Base-by-base conservation (phyloP, 2,113 vertebrate genomes). In the Cyprinodon tularosa region DNA sequence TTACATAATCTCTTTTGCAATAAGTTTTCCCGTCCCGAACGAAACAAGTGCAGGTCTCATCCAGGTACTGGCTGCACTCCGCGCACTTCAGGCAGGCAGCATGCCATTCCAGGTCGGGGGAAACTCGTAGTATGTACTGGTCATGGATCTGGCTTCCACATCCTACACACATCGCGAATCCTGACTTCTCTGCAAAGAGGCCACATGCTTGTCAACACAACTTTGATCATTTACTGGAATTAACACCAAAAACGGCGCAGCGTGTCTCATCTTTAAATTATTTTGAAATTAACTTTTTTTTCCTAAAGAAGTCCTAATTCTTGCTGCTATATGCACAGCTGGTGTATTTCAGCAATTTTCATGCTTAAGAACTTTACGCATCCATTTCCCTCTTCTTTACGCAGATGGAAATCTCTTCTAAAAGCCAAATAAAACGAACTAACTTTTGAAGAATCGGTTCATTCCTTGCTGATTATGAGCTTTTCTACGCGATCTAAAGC, bases 101-200 rank as follows among this genome's bases (percentile, higher is more conserved):
- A 60, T 99, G 98, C 98, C 98, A 99, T 92, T 98, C 97, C 86
- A 99, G 94, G 91, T 99, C 98, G 60, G 98, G 98, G 68, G 96
- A 98, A 67, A 99, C 98, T 83, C 96, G 95, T 85, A 99, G 94
- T 89, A 98, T 95, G 86, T 97, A 99, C 89, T 96, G 98, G 92
- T 99, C 98, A 89, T 96, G 96, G 94, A 99, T 99, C 89, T 96
- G 96, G 93, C 96, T 96, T 92, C 97, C 97, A 93, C 98, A 99
- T 91, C 97, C 98, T 67, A 96, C 96, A 91, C 98, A 99, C 95
- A 95, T 95, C 74, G 97, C 96, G 84, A 95, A 94, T 92, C 96
- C 96, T 89, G 95, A 91, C 94, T 97, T 97, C 94, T 96, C 97
- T 98, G 94, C 88, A 92, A 80, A 89, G 48, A 88, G 67, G 22